A percentile compares a stretch with the other conserved stretches of the same genome.
Conservation (phyloP, 2,888 invertebrate genomes). For the Anoncus sp. region DNA sequence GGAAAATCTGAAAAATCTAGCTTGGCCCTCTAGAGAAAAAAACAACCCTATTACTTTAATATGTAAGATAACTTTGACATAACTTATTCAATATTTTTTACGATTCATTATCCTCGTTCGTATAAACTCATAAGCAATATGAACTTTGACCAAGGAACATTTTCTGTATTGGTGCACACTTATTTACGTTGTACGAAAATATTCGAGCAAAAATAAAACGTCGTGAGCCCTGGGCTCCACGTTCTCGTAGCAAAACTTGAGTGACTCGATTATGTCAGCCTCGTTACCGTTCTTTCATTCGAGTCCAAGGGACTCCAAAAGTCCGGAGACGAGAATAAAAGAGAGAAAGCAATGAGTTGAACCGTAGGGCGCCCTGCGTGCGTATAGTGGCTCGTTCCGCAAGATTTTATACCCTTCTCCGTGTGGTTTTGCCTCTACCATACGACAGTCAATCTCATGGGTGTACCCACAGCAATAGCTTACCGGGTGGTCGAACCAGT, state of each 20-base stretch:
- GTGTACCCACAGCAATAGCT: conserved; percentile 33
- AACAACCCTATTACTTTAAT: too few species aligned
- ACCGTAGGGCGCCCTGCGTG: conserved; percentile 59
- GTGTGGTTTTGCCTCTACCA: conserved; percentile 29
- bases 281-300: conserved; percentile 58
- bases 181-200: conserved; percentile 20
- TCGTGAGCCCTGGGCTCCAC: not conserved
- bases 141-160: not conserved
- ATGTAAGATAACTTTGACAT: too few species aligned
- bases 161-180: not conserved
- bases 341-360: conserved; percentile 52
- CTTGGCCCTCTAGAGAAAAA: too few species aligned
- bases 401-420: conserved; percentile 47
- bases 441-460: conserved; percentile 20
- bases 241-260: conserved; percentile 31
- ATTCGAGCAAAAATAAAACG: conserved; percentile 5
- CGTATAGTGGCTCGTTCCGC: conserved; percentile 66
- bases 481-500: conserved; percentile 61
- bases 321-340: conserved; percentile 47
- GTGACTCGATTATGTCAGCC: conserved; percentile 57
- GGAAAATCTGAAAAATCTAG: too few species aligned
- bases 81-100: too few species aligned
- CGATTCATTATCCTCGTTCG: not conserved
- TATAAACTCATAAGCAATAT: not conserved
- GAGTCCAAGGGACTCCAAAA: conserved; percentile 40